Percentiles rank a stretch among this genome's conserved stretches.
phyloP scores from a whole-genome alignment of 2,113 vertebrate species.

The Podocnemis expansa region DNA sequence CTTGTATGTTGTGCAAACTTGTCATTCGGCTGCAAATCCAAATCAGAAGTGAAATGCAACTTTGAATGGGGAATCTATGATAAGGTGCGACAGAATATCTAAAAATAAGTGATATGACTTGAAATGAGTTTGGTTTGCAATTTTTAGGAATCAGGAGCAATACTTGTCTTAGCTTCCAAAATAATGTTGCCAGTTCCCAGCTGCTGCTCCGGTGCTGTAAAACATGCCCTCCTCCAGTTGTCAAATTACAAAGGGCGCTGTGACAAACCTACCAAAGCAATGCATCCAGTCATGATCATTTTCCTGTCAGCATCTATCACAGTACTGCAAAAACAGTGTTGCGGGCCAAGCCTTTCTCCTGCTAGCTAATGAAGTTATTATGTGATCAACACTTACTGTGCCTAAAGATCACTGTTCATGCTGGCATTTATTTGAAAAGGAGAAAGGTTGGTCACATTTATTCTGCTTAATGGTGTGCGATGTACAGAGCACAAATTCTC shows the following conservation, averaged over 20 bases:
- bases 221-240: not conserved
- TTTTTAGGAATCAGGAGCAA: constrained; percentile 1
- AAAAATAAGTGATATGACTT: accelerated
- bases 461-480: not conserved
- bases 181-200: not conserved
- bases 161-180: not conserved
- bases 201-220: not conserved
- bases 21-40: not conserved
- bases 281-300: not conserved
- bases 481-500: accelerated
- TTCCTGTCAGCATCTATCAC: constrained; percentile 11
- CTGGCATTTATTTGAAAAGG: not conserved
- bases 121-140: not conserved
- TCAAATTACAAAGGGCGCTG: constrained; percentile 1
- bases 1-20: accelerated
- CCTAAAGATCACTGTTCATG: not conserved
- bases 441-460: not conserved
- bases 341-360: not conserved
- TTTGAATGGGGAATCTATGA: not conserved
- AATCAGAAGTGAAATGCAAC: not conserved
- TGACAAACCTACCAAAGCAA: not conserved
- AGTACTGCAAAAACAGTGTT: not conserved
- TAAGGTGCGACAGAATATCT: accelerated
- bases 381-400: not conserved
- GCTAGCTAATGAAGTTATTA: not conserved